phyloP scores from a whole-genome alignment of 2,113 vertebrate genomes.

The Pelobates fuscus region DNA sequence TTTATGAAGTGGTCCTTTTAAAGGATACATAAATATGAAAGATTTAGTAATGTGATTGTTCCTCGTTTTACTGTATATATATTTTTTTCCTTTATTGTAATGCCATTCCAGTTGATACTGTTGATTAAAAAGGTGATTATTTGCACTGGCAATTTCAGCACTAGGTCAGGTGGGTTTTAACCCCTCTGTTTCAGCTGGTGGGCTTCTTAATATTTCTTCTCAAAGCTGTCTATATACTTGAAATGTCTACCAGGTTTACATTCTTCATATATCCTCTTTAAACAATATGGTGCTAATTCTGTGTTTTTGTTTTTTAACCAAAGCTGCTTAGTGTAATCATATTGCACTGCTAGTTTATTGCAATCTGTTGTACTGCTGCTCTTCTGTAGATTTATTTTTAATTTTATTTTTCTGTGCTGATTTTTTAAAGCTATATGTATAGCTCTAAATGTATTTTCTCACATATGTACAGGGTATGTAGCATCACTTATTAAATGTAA shows the following conservation, averaged over 20 bases:
- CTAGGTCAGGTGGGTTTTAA: slow-evolving; percentile 55
- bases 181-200: slow-evolving; percentile 48
- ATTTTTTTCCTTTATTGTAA: too few species aligned
- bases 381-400: slow-evolving; percentile 54
- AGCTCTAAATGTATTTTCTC: slow-evolving; percentile 23
- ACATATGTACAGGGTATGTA: slow-evolving; percentile 15
- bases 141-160: slow-evolving; percentile 54
- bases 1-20: too few species aligned
- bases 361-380: slow-evolving; percentile 68
- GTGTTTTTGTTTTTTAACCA: slow-evolving; percentile 65
- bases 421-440: slow-evolving; percentile 27
- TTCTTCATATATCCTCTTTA: slow-evolving; percentile 69
- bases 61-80: too few species aligned
- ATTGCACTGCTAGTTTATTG: slow-evolving; percentile 77
- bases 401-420: background rate
- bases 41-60: too few species aligned
- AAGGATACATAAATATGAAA: too few species aligned
- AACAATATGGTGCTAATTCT: slow-evolving; percentile 72
- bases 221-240: slow-evolving; percentile 73
- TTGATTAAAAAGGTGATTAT: too few species aligned
- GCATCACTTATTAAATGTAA: slow-evolving; percentile 18
- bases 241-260: slow-evolving; percentile 78
- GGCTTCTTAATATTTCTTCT: slow-evolving; percentile 62
- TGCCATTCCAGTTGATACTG: too few species aligned
- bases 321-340: slow-evolving; percentile 73